A percentile compares a stretch with the other conserved stretches of the same genome.
phyloP scores from a whole-genome alignment of 2,797 vertebrate genomes.

The Sarcoramphus papa region DNA sequence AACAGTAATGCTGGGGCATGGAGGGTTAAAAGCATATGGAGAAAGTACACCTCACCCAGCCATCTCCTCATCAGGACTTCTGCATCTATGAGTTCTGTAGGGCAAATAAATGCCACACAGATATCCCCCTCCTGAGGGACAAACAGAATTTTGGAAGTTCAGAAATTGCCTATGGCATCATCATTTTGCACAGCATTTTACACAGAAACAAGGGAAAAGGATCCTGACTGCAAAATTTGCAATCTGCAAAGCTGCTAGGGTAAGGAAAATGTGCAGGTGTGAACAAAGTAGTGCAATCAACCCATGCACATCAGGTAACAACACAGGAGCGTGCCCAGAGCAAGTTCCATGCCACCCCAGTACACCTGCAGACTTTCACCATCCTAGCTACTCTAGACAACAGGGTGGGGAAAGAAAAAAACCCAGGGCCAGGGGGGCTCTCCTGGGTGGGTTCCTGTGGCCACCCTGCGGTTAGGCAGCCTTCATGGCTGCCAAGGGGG shows the following conservation, averaged over 20 bases:
- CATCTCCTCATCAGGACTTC: not conserved
- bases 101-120: not conserved
- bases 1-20: not conserved
- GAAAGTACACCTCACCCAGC: not conserved
- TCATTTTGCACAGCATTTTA: not conserved
- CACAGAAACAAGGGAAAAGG: not conserved
- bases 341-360: not conserved
- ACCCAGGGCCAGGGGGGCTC: not conserved
- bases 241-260: not conserved
- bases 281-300: not conserved
- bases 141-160: not conserved
- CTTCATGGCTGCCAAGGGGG: not conserved
- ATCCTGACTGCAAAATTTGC: not conserved
- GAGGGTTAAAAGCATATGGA: not conserved
- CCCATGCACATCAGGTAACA: rapidly evolving
- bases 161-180: not conserved
- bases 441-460: not conserved
- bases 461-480: rapidly evolving
- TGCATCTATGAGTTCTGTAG: not conserved
- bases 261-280: not conserved
- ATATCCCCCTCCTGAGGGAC: not conserved
- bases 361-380: not conserved
- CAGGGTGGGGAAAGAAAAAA: rapidly evolving
- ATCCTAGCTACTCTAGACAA: too few relatives aligned
- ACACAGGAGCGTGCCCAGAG: too few relatives aligned